phyloP scores from a whole-genome alignment of 2,113 vertebrate genomes.

The Recurvirostra avosetta region DNA sequence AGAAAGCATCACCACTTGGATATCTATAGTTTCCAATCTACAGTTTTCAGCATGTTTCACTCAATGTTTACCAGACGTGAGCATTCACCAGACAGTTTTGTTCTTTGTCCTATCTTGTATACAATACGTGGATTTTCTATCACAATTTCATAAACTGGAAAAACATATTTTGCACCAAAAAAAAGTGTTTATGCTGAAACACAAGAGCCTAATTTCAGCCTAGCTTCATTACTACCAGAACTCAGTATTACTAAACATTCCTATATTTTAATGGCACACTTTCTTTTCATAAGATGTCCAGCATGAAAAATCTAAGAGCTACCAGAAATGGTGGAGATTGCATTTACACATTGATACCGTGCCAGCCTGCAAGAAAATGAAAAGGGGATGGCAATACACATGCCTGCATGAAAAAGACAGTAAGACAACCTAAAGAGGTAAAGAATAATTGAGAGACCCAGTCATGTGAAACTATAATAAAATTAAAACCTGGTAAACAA shows the following conservation, averaged over 20 bases:
- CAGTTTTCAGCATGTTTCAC: background rate
- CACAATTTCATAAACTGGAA: background rate
- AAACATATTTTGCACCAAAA: background rate
- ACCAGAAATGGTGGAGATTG: background rate
- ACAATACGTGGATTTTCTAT: fast-evolving
- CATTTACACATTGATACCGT: background rate
- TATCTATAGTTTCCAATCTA: background rate
- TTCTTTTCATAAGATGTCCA: background rate
- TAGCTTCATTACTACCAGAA: background rate
- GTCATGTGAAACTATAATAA: background rate
- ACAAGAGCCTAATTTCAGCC: background rate
- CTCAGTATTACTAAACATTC: background rate
- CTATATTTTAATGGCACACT: background rate
- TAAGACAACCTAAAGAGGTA: background rate
- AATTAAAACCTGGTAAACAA: background rate
- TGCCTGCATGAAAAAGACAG: background rate
- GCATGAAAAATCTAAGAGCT: background rate
- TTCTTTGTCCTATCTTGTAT: background rate
- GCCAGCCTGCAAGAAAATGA: background rate
- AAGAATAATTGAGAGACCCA: background rate
- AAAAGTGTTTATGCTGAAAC: background rate
- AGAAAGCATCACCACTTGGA: background rate
- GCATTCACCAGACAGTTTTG: background rate
- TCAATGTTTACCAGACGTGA: background rate
- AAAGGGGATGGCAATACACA: background rate